Evolutionary conservation across 1,140 invertebrate species (phyloP).

Genomic region (Sitobion miscanthi): DNA sequence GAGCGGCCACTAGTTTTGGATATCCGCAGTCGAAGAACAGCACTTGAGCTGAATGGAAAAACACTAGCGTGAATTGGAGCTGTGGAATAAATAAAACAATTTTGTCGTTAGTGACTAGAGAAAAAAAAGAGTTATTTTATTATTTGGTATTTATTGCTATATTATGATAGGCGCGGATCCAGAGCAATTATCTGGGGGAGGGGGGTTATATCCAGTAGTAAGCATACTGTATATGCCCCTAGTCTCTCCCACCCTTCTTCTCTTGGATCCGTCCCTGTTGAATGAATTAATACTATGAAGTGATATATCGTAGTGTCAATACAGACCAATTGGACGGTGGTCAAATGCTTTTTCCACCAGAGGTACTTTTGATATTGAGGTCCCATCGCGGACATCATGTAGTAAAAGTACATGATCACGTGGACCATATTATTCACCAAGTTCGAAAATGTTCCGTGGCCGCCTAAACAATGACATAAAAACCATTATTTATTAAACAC

Average conservation of each 20-base stretch:
- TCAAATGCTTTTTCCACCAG: conserved; percentile 96
- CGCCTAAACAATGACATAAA: conserved; percentile 67
- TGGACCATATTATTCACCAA: conserved; percentile 93
- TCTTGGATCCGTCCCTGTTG: too few species aligned
- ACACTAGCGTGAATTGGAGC: conserved; percentile 80
- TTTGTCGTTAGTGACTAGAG: not conserved
- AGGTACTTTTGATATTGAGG: conserved; percentile 89
- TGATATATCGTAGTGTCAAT: not conserved
- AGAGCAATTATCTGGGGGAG: too few species aligned
- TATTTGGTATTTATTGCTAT: too few species aligned
- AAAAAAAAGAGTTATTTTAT: not conserved
- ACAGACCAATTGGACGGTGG: conserved; percentile 83
- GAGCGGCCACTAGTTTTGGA: conserved; percentile 75
- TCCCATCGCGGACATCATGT: conserved; percentile 89
- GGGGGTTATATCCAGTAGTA: too few species aligned
- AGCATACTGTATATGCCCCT: too few species aligned
- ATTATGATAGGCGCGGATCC: too few species aligned
- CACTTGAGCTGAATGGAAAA: conserved; percentile 77
- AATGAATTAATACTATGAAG: not conserved
- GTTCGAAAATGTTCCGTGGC: conserved; percentile 90
- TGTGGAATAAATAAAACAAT: conserved; percentile 63
- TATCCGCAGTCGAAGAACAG: conserved; percentile 78
- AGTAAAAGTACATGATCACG: conserved; percentile 93
- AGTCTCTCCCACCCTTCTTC: too few species aligned
- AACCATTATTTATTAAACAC: not conserved